These are phyloP conservation scores for Thunnus albacares DNA, from an alignment of 2,797 vertebrate genomes.

Conservation along the genomic window DNA sequence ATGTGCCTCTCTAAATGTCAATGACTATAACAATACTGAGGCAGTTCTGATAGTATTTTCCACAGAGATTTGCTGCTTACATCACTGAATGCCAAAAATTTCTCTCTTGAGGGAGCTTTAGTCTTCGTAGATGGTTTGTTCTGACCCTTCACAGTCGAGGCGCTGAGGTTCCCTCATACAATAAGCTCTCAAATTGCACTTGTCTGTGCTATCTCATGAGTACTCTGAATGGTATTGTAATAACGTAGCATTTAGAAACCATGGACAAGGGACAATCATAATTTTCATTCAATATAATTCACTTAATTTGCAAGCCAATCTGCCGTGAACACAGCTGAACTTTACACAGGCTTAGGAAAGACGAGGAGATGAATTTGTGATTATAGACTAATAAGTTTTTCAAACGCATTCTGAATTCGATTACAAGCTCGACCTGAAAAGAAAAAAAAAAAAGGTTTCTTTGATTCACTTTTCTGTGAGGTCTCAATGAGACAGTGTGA, in stretches of 20 bases:
- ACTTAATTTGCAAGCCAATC: slow-evolving; percentile 65
- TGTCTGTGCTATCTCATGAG: slow-evolving; percentile 40
- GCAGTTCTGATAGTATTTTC: slow-evolving; percentile 26
- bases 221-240: slow-evolving; percentile 48
- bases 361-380: slow-evolving; percentile 61
- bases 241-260: slow-evolving; percentile 63
- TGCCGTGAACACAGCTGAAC: slow-evolving; percentile 56
- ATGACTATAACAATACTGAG: slow-evolving; percentile 46
- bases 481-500: slow-evolving; percentile 55
- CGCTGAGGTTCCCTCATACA: slow-evolving; percentile 26
- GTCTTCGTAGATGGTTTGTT: slow-evolving; percentile 34
- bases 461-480: slow-evolving; percentile 41
- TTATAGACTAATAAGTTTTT: slow-evolving; percentile 68
- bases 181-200: slow-evolving; percentile 56
- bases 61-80: slow-evolving; percentile 37
- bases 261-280: slow-evolving; percentile 42
- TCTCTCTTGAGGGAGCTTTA: slow-evolving; percentile 40
- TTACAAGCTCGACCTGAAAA: slow-evolving; percentile 60
- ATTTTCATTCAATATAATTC: slow-evolving; percentile 68
- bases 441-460: slow-evolving; percentile 30
- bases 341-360: slow-evolving; percentile 49
- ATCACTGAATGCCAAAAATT: slow-evolving; percentile 35
- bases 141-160: slow-evolving; percentile 52
- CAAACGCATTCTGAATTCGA: slow-evolving; percentile 67
- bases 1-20: slow-evolving; percentile 57